phyloP scores from a whole-genome alignment of 2,113 vertebrate species.

The Ivindomyrus marchei region DNA sequence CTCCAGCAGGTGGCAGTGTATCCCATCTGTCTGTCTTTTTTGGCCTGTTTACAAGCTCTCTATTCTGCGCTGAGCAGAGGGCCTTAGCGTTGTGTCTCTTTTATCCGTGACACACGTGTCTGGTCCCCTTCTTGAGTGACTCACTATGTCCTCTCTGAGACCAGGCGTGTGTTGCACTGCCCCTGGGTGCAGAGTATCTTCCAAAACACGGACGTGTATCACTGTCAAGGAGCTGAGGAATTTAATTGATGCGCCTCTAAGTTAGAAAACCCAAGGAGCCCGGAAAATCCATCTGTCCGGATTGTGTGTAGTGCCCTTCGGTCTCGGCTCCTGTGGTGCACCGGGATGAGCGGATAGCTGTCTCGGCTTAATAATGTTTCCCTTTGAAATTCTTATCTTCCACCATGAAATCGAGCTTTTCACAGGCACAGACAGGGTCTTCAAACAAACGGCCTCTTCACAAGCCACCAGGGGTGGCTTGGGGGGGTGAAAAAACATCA shows the following conservation, averaged over 20 bases:
- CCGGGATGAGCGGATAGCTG: neutral
- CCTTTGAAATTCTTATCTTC: neutral
- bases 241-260: neutral
- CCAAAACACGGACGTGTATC: neutral
- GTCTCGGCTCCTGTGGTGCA: neutral
- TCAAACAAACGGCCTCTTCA: neutral
- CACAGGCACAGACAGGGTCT: neutral
- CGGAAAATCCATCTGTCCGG: neutral
- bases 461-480: neutral
- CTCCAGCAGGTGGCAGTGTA: slow-evolving; percentile 15
- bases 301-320: neutral
- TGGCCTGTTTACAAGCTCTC: neutral
- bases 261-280: neutral
- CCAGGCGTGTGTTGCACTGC: neutral
- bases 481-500: neutral
- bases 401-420: slow-evolving; percentile 1
- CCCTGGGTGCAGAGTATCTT: neutral
- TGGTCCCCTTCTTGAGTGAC: neutral
- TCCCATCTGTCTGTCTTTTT: neutral
- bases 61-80: neutral
- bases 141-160: neutral
- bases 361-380: neutral
- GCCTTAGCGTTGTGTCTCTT: neutral
- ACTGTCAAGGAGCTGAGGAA: neutral
- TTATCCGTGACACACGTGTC: neutral